phyloP scores from a whole-genome alignment of 2,888 invertebrate genomes.

The Noctua pronuba region DNA sequence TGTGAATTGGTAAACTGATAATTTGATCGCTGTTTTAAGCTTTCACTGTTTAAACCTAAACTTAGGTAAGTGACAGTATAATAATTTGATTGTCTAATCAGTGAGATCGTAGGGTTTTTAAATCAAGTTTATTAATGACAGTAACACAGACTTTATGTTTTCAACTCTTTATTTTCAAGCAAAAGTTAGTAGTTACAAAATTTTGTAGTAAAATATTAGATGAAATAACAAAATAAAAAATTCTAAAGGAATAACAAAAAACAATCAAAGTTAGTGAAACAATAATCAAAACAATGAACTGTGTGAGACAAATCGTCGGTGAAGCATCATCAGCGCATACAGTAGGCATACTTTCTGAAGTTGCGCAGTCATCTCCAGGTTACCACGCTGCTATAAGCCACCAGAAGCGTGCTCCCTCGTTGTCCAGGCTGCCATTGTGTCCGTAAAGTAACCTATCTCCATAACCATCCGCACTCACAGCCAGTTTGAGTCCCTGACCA shows the following conservation, averaged over 20 bases:
- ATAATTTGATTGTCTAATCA: not conserved
- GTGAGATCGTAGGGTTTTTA: not conserved
- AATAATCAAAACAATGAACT: not conserved
- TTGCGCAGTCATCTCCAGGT: not conserved
- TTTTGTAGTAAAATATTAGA: not conserved
- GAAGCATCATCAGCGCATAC: not conserved
- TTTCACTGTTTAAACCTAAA: too few species aligned
- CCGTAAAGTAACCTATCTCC: constrained; percentile 65
- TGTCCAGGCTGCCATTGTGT: constrained; percentile 34
- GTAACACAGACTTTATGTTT: not conserved
- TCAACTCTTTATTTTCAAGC: constrained; percentile 12
- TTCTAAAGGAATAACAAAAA: not conserved
- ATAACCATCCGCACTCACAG: constrained; percentile 16
- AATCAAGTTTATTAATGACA: not conserved
- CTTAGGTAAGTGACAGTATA: too few species aligned
- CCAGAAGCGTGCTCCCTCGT: constrained; percentile 22
- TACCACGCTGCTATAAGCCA: constrained; percentile 46
- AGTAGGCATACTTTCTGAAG: not conserved
- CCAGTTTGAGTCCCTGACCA: constrained; percentile 62
- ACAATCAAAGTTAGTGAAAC: not conserved
- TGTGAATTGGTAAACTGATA: not conserved
- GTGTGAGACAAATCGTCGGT: not conserved
- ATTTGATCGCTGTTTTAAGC: too few species aligned
- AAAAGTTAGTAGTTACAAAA: not conserved
- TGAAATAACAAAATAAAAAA: not conserved